phyloP scores from a whole-genome alignment of 2,113 vertebrate species.

The Regulus satrapa region DNA sequence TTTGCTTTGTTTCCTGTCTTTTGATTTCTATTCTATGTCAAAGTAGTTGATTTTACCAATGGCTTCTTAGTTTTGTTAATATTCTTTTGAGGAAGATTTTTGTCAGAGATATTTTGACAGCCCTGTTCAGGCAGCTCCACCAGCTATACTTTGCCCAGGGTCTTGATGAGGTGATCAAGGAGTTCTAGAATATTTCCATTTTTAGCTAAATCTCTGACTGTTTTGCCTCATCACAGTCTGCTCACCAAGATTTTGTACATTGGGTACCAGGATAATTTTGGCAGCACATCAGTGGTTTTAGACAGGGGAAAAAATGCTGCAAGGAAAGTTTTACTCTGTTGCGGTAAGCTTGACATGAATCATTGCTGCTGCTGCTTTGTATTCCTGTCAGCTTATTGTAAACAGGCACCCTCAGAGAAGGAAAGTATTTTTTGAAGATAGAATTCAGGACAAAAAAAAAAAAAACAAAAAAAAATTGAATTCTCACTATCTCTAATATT shows the following conservation, averaged over 20 bases:
- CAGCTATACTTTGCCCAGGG: neutral
- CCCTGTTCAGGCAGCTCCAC: neutral
- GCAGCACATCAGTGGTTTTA: neutral
- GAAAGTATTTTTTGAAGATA: neutral
- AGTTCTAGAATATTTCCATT: slow-evolving; percentile 17
- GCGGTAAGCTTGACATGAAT: neutral
- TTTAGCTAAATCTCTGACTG: slow-evolving; percentile 8
- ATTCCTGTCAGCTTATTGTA: neutral
- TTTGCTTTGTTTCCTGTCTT: neutral
- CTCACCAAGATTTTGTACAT: neutral
- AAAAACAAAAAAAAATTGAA: neutral
- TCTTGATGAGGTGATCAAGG: neutral
- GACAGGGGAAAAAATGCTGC: neutral
- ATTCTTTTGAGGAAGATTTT: neutral
- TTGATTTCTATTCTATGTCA: neutral
- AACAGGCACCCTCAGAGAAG: neutral
- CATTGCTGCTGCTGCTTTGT: neutral
- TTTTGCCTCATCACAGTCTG: neutral
- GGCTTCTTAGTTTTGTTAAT: neutral
- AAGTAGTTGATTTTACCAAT: neutral
- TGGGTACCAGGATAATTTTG: neutral
- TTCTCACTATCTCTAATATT: neutral
- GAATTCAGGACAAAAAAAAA: neutral
- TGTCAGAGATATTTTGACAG: neutral
- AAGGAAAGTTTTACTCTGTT: neutral